A percentile compares a stretch with the other conserved stretches of the same genome.
Evolutionary conservation across 2,797 vertebrate genomes (phyloP).

Genomic region (Microhierax caerulescens): DNA sequence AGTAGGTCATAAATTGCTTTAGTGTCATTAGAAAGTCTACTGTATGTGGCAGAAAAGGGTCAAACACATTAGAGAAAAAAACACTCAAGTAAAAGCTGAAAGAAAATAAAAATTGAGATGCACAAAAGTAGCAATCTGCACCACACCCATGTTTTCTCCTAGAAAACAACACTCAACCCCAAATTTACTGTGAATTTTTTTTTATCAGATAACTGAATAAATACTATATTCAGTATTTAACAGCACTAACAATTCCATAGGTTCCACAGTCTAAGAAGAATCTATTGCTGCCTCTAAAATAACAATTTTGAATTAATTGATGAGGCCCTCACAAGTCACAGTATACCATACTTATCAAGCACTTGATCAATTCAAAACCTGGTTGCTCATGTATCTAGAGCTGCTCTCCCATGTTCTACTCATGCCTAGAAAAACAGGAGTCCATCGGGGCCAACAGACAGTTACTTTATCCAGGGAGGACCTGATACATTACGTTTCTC

Average conservation of each 20-base stretch:
- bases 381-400: not conserved
- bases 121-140: not conserved
- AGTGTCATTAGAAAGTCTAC: not conserved
- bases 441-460: not conserved
- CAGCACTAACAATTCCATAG: not conserved
- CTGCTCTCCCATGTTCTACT: not conserved
- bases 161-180: not conserved
- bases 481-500: accelerated
- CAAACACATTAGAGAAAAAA: not conserved
- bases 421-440: not conserved
- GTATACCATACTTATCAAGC: not conserved
- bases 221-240: not conserved
- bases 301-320: not conserved
- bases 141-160: not conserved
- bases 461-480: not conserved
- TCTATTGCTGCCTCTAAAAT: not conserved
- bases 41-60: not conserved
- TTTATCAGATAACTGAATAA: not conserved
- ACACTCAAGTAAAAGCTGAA: not conserved
- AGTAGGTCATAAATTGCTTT: not conserved
- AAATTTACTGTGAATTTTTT: not conserved
- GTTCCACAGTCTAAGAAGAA: not conserved
- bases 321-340: not conserved
- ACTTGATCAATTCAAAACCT: not conserved
- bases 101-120: not conserved